Evolutionary conservation across 2,888 invertebrate species (phyloP).

Genomic region (Laspeyria flexula): DNA sequence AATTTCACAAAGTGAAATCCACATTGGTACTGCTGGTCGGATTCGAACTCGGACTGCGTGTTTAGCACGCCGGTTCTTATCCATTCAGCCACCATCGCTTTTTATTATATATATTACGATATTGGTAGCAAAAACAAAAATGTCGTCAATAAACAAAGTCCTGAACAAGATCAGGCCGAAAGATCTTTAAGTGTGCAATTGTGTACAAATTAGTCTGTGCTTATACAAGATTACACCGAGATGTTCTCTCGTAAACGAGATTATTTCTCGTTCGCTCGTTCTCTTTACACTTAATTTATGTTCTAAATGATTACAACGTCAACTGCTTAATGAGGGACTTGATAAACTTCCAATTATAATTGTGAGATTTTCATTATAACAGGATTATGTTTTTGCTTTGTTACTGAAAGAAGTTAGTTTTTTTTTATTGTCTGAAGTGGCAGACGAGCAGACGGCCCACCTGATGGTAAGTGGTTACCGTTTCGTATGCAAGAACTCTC

Average conservation of each 20-base stretch:
- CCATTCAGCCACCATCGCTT: no score
- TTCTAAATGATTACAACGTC: conserved; percentile 40
- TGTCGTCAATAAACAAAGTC: neutral
- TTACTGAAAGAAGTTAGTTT: no score
- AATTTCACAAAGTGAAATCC: no score
- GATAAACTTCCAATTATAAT: conserved; percentile 35
- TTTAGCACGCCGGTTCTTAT: no score
- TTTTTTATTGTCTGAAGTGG: no score
- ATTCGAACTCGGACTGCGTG: no score
- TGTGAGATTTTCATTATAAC: conserved; percentile 25
- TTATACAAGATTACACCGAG: conserved; percentile 57
- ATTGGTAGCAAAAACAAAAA: neutral
- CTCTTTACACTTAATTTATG: conserved; percentile 44
- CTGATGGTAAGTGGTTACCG: no score
- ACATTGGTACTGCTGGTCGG: no score
- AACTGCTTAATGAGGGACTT: conserved; percentile 42
- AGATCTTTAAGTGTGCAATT: conserved; percentile 48
- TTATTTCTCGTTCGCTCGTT: conserved; percentile 41
- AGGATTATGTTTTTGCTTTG: neutral
- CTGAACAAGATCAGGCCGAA: conserved; percentile 19
- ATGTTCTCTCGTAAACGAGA: conserved; percentile 45
- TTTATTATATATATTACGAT: no score
- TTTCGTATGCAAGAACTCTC: neutral
- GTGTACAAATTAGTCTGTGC: conserved; percentile 58
- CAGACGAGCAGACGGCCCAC: no score